A percentile compares a stretch with the other conserved stretches of the same genome.
These are phyloP conservation scores for Penaeus vannamei DNA, from an alignment of 1,140 invertebrate genomes.

Conservation along the genomic window DNA sequence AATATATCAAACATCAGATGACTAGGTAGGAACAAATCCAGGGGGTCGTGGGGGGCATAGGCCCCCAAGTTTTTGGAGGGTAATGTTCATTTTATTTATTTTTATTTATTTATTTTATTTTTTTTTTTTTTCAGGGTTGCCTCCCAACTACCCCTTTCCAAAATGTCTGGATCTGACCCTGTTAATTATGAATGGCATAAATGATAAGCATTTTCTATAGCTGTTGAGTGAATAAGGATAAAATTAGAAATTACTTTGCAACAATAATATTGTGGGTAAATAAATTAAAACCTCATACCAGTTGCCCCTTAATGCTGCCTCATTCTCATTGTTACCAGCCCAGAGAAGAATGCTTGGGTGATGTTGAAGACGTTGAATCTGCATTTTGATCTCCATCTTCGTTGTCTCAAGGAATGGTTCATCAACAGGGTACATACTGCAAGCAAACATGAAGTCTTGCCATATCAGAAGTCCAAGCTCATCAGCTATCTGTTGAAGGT, in stretches of 20 bases:
- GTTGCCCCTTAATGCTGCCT: slow-evolving; percentile 86
- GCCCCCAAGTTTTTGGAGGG: no score
- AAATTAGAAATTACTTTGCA: background rate
- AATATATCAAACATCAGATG: no score
- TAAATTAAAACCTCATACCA: slow-evolving; percentile 76
- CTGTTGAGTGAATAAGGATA: background rate
- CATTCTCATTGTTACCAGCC: slow-evolving; percentile 99
- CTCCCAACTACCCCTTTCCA: no score
- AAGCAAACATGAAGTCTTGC: slow-evolving; percentile 93
- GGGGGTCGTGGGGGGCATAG: no score
- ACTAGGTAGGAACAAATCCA: no score
- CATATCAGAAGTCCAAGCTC: slow-evolving; percentile 87
- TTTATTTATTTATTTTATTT: no score
- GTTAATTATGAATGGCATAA: no score
- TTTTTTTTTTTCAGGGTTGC: no score
- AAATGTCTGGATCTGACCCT: no score
- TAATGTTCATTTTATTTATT: no score
- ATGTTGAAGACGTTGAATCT: slow-evolving; percentile 86
- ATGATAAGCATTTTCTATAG: no score
- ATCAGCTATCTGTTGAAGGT: slow-evolving; percentile 77
- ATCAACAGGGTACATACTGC: slow-evolving; percentile 91
- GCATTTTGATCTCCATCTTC: slow-evolving; percentile 84
- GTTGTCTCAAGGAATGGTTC: slow-evolving; percentile 83
- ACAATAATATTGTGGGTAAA: background rate
- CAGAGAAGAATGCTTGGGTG: slow-evolving; percentile 92